Evolutionary conservation across 2,888 invertebrate genomes (phyloP).

Genomic region (Leptinotarsa rubiginosa): DNA sequence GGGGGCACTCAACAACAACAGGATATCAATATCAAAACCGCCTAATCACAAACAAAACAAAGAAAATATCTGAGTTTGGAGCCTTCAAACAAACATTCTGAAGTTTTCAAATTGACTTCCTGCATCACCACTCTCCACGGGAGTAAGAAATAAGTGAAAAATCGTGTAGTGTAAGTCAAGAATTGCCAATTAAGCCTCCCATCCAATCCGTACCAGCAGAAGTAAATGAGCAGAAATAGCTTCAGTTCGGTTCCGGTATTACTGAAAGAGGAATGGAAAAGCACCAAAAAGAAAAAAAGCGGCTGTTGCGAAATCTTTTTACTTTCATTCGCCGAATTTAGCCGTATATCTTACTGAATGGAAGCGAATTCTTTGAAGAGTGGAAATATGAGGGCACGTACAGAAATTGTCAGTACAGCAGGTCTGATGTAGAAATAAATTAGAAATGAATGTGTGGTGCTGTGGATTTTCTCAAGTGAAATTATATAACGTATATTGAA

Average conservation of each 20-base stretch:
- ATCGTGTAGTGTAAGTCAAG: slow-evolving; percentile 16
- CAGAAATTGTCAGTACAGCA: neutral
- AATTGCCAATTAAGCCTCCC: slow-evolving; percentile 17
- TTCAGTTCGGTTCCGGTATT: slow-evolving; percentile 9
- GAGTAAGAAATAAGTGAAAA: slow-evolving; percentile 11
- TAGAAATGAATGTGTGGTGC: no score
- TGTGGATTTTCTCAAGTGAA: no score
- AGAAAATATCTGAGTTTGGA: no score
- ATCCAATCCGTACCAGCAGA: slow-evolving; percentile 19
- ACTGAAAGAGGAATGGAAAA: slow-evolving; percentile 9
- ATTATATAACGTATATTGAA: no score
- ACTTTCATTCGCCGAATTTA: slow-evolving; percentile 2
- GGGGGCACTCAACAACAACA: no score
- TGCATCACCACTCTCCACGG: neutral
- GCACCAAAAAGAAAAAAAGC: slow-evolving; percentile 6
- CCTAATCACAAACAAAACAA: no score
- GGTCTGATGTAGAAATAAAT: neutral
- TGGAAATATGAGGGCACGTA: neutral
- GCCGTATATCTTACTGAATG: slow-evolving; percentile 4
- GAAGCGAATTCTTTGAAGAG: neutral
- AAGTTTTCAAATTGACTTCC: neutral
- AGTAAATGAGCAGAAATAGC: slow-evolving; percentile 19
- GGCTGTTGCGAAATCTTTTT: neutral
- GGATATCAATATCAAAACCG: no score
- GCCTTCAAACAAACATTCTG: neutral